Conservation (phyloP, 2,797 vertebrate genomes). For the Peromyscus melanophrys region DNA sequence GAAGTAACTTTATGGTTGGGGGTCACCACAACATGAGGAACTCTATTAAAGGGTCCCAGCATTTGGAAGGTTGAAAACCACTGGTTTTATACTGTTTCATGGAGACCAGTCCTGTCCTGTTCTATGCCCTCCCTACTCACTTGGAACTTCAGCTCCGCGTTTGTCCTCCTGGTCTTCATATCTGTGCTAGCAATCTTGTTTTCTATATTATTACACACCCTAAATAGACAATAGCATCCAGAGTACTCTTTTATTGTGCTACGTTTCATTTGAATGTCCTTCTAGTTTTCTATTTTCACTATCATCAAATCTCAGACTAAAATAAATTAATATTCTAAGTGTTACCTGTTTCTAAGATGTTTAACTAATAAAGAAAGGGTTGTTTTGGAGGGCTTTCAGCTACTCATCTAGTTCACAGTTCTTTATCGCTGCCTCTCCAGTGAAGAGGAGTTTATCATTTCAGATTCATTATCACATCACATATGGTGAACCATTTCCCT, state of each 20-base stretch:
- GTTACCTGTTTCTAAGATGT: neutral
- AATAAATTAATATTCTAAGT: neutral
- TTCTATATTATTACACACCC: neutral
- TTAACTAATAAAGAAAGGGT: neutral
- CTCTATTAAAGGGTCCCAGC: no score
- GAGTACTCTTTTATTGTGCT: neutral
- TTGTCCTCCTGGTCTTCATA: neutral
- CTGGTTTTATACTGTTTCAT: neutral
- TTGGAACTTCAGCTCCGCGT: neutral
- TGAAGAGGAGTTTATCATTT: conserved; percentile 4
- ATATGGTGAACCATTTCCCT: conserved; percentile 18
- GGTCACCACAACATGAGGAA: neutral
- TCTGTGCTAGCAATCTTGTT: neutral
- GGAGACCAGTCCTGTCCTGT: neutral
- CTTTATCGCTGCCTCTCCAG: neutral
- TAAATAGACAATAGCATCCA: neutral
- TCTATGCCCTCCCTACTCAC: neutral
- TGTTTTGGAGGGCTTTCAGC: neutral
- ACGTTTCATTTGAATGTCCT: neutral
- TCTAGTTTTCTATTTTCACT: neutral
- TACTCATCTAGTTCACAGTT: neutral
- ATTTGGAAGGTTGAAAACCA: neutral
- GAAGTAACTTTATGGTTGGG: neutral
- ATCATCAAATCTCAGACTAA: neutral
- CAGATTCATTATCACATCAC: neutral